Evolutionary conservation across 2,113 vertebrate species (phyloP).

Genomic region (Fulica atra): DNA sequence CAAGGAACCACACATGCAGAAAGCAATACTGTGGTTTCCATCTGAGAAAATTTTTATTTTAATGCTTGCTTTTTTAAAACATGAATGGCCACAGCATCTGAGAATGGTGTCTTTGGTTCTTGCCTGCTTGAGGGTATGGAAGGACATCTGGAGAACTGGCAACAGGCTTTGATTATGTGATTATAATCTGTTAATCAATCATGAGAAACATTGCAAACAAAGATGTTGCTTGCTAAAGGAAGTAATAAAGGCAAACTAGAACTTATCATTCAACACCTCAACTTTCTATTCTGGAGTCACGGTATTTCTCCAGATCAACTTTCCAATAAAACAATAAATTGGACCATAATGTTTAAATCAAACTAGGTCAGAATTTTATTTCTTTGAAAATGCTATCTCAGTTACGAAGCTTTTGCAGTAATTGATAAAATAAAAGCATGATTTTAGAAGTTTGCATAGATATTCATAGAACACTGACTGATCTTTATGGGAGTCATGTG

Average conservation of each 20-base stretch:
- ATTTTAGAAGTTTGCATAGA: background rate
- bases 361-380: background rate
- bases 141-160: background rate
- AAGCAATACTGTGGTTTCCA: background rate
- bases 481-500: background rate
- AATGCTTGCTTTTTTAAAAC: rapidly evolving
- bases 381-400: background rate
- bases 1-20: background rate
- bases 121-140: background rate
- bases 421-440: background rate
- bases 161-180: background rate
- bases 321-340: background rate
- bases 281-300: background rate
- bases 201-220: background rate
- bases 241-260: background rate
- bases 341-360: background rate
- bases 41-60: background rate
- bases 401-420: background rate
- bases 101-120: background rate
- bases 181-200: background rate
- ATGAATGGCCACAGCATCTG: background rate
- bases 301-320: background rate
- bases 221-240: background rate
- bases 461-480: background rate
- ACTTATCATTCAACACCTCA: background rate